Conservation (phyloP, 2,888 invertebrate genomes). For the Andrena minutula region DNA sequence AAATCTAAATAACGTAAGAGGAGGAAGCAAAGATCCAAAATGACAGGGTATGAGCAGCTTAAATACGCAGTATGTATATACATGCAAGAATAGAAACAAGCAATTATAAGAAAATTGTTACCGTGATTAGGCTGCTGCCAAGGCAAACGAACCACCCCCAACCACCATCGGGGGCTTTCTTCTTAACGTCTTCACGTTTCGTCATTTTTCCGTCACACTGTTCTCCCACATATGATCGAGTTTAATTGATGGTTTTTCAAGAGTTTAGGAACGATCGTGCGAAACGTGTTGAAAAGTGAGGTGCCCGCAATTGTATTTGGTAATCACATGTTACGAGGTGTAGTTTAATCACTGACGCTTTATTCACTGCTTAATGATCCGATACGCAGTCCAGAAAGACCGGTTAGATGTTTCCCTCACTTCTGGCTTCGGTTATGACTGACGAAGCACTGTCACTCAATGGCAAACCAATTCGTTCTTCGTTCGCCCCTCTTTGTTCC, state of each 20-base stretch:
- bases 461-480: conserved; percentile 30
- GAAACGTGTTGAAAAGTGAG: background rate
- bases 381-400: conserved; percentile 31
- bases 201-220: conserved; percentile 10
- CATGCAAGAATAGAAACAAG: background rate
- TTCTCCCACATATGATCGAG: conserved; percentile 21
- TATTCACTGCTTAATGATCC: conserved; percentile 46
- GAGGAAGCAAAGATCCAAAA: no score
- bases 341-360: conserved; percentile 39
- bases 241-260: background rate
- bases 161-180: conserved; percentile 92
- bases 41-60: no score
- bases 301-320: conserved; percentile 13
- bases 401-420: conserved; percentile 44
- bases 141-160: conserved; percentile 95
- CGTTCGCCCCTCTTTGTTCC: conserved; percentile 28
- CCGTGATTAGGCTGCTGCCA: conserved; percentile 93
- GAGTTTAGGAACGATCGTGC: background rate
- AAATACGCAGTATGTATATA: background rate
- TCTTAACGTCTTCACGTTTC: conserved; percentile 40
- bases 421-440: conserved; percentile 27
- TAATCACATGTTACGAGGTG: conserved; percentile 41
- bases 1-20: no score
- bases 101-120: conserved; percentile 85
- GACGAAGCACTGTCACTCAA: conserved; percentile 16